These are phyloP conservation scores for Myodes glareolus DNA, from an alignment of 2,113 vertebrate species.

Conservation along the genomic window DNA sequence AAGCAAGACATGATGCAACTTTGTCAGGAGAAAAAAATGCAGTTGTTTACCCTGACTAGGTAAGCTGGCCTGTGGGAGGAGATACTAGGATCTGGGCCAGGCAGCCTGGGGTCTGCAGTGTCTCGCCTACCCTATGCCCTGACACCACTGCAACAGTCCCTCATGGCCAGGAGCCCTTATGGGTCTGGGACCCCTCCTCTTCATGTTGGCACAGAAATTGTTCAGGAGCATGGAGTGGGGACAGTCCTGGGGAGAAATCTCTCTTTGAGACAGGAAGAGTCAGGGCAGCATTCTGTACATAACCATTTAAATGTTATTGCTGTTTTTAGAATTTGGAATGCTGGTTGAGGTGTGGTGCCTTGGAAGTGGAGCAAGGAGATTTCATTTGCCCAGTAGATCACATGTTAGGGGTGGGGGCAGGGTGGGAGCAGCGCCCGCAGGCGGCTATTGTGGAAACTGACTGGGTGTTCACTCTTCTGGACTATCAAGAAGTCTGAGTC, in stretches of 20 bases:
- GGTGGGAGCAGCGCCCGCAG: neutral
- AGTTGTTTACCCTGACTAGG: constrained; percentile 93
- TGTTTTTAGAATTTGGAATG: constrained; percentile 80
- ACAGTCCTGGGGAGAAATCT: neutral
- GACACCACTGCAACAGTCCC: constrained; percentile 71
- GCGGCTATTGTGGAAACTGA: constrained; percentile 46
- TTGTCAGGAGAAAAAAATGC: constrained; percentile 91
- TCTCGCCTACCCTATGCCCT: constrained; percentile 70
- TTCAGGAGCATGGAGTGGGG: constrained; percentile 71
- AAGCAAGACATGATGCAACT: constrained; percentile 92
- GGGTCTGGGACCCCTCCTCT: constrained; percentile 79
- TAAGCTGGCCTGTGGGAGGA: constrained; percentile 84
- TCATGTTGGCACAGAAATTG: constrained; percentile 87
- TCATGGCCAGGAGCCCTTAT: constrained; percentile 80
- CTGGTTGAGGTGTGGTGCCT: constrained; percentile 53
- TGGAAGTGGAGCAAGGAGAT: constrained; percentile 75
- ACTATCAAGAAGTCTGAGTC: constrained; percentile 45
- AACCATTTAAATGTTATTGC: constrained; percentile 68
- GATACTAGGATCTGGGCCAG: constrained; percentile 78
- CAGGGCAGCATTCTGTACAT: constrained; percentile 78
- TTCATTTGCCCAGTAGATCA: constrained; percentile 68
- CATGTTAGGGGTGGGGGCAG: constrained; percentile 45
- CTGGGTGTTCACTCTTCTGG: constrained; percentile 55
- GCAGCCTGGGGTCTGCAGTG: neutral
- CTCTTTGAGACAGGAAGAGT: constrained; percentile 80